Evolutionary conservation across 2,888 invertebrate genomes (phyloP).

Genomic region (Amblyjoppa fuscipennis): DNA sequence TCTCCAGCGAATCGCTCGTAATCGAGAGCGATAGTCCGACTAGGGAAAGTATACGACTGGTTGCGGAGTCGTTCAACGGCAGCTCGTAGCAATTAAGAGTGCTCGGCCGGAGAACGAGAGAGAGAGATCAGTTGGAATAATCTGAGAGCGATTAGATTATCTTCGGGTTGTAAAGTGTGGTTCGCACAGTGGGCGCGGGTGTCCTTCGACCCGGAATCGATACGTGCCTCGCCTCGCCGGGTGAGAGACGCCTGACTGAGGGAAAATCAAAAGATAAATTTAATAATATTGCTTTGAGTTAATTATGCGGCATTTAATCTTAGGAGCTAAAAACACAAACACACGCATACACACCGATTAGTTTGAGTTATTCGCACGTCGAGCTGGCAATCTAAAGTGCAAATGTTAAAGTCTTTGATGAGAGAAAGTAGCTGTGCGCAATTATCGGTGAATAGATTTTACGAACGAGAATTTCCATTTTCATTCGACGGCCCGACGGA

Average conservation of each 20-base stretch:
- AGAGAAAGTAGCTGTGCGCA: conserved; percentile 47
- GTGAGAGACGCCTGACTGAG: conserved; percentile 10
- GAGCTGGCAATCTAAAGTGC: conserved; percentile 5
- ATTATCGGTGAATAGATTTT: conserved; percentile 11
- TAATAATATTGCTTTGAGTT: conserved; percentile 31
- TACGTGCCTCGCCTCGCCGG: conserved; percentile 1
- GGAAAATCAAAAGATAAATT: conserved; percentile 29
- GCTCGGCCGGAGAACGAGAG: neutral
- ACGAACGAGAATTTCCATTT: conserved; percentile 42
- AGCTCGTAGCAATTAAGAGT: conserved; percentile 40
- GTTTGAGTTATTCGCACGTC: conserved; percentile 18
- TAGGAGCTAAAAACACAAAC: neutral
- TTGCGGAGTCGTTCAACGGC: conserved; percentile 28
- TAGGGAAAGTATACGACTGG: conserved; percentile 57
- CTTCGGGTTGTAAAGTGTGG: conserved; percentile 18
- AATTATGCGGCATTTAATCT: conserved; percentile 36
- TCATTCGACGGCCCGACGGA: conserved; percentile 9
- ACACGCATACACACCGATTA: neutral
- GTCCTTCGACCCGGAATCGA: conserved; percentile 63
- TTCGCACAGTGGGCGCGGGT: conserved; percentile 50
- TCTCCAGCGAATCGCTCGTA: conserved; percentile 57
- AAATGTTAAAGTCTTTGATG: conserved; percentile 37
- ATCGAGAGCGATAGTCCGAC: conserved; percentile 42
- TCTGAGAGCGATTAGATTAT: conserved; percentile 61
- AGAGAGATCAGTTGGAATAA: conserved; percentile 56